Percentiles rank a stretch among this genome's conserved stretches.
These are phyloP conservation scores for Chesias legatella DNA, from an alignment of 2,888 invertebrate genomes.

Conservation along the genomic window DNA sequence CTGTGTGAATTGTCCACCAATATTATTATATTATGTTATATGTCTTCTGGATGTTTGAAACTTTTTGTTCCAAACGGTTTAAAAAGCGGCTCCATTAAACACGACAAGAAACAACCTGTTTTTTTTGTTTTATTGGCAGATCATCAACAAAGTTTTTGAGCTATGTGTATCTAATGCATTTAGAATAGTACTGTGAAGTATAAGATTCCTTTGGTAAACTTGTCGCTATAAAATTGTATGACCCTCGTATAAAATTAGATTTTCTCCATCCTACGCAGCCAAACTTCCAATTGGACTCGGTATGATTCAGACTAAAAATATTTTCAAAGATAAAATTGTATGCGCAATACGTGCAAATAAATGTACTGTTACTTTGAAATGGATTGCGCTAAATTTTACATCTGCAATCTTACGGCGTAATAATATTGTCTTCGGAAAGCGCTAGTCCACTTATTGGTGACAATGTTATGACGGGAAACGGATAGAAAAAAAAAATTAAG, in stretches of 20 bases:
- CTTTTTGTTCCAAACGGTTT: slow-evolving; percentile 5
- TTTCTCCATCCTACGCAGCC: slow-evolving; percentile 27
- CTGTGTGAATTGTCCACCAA: no score
- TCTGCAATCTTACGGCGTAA: no score
- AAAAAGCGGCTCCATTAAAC: slow-evolving; percentile 7
- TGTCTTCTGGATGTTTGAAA: background rate
- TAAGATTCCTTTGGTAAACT: slow-evolving; percentile 24
- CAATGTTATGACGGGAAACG: no score
- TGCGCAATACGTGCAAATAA: no score
- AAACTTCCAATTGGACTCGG: slow-evolving; percentile 17
- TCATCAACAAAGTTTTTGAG: slow-evolving; percentile 15
- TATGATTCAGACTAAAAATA: slow-evolving; percentile 24
- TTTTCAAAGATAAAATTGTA: slow-evolving; percentile 5
- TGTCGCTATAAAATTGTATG: slow-evolving; percentile 28
- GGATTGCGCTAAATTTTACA: no score
- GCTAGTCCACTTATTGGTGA: no score
- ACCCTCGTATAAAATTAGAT: slow-evolving; percentile 29
- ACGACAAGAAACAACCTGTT: background rate
- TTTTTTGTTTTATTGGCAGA: slow-evolving; percentile 20
- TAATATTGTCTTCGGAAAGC: no score
- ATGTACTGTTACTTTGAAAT: no score
- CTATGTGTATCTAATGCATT: slow-evolving; percentile 10
- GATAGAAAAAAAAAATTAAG: no score
- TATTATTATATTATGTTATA: no score
- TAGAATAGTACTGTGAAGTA: slow-evolving; percentile 20